Conservation (phyloP, 2,888 invertebrate species). For the Mimumesa dahlbomi region DNA sequence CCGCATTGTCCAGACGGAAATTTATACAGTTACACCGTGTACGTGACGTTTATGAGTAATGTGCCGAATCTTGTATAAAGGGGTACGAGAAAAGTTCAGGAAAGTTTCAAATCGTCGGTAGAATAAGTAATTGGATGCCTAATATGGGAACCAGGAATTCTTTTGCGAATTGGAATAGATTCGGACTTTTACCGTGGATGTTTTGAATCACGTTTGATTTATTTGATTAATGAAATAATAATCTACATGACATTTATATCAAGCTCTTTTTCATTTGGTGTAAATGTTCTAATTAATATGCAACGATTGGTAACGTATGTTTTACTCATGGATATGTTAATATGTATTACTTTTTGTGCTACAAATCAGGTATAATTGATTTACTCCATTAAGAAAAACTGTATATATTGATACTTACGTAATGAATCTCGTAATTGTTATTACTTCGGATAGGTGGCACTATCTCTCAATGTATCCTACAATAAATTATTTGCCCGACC, state of each 20-base stretch:
- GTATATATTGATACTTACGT: no score
- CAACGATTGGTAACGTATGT: no score
- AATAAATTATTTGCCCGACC: conserved; percentile 20
- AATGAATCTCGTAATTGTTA: not conserved
- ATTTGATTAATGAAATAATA: no score
- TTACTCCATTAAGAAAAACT: no score
- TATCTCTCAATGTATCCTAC: conserved; percentile 7
- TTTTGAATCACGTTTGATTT: no score
- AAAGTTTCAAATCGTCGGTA: conserved; percentile 29
- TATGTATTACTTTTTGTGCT: not conserved
- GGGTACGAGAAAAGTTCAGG: conserved; percentile 17
- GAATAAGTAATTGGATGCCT: conserved; percentile 18
- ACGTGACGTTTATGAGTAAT: conserved; percentile 48
- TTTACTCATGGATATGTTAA: no score
- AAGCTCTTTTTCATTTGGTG: no score
- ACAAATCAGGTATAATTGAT: no score
- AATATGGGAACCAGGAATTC: not conserved
- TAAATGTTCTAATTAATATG: no score
- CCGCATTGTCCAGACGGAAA: conserved; percentile 44
- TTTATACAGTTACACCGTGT: conserved; percentile 43
- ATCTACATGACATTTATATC: no score
- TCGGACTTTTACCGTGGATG: no score
- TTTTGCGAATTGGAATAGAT: no score
- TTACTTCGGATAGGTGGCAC: conserved; percentile 23
- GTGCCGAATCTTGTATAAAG: conserved; percentile 19